Percentiles rank a stretch among this genome's conserved stretches.
Evolutionary conservation across 2,888 invertebrate species (phyloP).

Genomic region (Machimus atricapillus): DNA sequence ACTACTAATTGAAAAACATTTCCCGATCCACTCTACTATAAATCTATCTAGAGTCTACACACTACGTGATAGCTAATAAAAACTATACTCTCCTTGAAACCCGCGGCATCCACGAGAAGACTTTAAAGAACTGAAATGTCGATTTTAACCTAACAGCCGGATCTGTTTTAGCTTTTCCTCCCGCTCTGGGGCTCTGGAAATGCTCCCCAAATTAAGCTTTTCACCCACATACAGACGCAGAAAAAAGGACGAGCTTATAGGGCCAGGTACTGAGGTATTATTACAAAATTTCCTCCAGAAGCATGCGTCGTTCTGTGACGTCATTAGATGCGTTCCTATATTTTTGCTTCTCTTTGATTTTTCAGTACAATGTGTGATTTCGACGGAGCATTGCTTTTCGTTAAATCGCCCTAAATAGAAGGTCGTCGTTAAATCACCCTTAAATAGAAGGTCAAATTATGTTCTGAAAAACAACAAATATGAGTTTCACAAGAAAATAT

Average conservation of each 20-base stretch:
- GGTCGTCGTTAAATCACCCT: neutral
- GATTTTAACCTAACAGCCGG: neutral
- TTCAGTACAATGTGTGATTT: neutral
- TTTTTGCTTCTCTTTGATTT: neutral
- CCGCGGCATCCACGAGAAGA: neutral
- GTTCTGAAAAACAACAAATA: neutral
- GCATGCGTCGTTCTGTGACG: neutral
- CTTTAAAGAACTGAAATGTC: neutral
- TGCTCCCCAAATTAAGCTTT: neutral
- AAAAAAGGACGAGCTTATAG: neutral
- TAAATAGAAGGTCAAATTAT: neutral
- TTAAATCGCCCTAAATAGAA: neutral
- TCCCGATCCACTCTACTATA: neutral
- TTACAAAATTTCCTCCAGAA: neutral
- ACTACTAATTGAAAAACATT: neutral
- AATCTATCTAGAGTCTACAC: neutral
- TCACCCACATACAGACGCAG: neutral
- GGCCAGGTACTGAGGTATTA: neutral
- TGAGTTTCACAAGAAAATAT: neutral
- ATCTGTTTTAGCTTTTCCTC: neutral
- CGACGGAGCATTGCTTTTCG: neutral
- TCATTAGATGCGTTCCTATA: neutral
- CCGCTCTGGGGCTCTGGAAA: neutral
- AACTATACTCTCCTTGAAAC: neutral
- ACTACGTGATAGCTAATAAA: neutral